These are phyloP conservation scores for Ochropleura leucogaster DNA, from an alignment of 2,888 invertebrate genomes.

Conservation along the genomic window DNA sequence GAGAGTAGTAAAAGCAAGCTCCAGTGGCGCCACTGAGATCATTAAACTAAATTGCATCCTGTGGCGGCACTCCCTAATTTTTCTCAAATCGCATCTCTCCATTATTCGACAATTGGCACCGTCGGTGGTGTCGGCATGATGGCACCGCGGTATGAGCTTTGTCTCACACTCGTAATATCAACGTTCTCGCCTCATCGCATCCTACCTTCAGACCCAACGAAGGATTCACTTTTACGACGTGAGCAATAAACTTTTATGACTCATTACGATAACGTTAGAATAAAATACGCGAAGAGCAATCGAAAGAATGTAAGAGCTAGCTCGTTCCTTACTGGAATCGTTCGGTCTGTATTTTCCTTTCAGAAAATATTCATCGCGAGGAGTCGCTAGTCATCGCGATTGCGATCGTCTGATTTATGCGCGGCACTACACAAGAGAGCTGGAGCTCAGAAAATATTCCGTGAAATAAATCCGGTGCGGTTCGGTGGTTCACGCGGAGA, in stretches of 20 bases:
- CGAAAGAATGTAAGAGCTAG: constrained; percentile 76
- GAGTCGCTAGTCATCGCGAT: constrained; percentile 71
- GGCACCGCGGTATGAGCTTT: constrained; percentile 56
- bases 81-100: constrained; percentile 55
- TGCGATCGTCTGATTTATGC: constrained; percentile 78
- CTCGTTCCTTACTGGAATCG: constrained; percentile 65
- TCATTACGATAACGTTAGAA: constrained; percentile 85
- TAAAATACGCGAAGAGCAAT: constrained; percentile 81
- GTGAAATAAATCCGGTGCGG: constrained; percentile 82
- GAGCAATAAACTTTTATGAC: constrained; percentile 83
- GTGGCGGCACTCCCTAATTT: constrained; percentile 52
- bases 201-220: constrained; percentile 73
- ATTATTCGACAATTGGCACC: constrained; percentile 60
- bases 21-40: constrained; percentile 46
- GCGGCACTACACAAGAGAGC: constrained; percentile 70
- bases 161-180: constrained; percentile 69
- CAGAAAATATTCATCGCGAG: constrained; percentile 74
- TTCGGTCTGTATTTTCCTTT: constrained; percentile 70
- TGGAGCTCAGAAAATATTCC: constrained; percentile 74
- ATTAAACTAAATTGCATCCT: constrained; percentile 57
- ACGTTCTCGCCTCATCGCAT: constrained; percentile 71
- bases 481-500: constrained; percentile 75
- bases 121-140: constrained; percentile 40
- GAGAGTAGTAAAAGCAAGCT: constrained; percentile 36
- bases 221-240: constrained; percentile 81